phyloP scores from a whole-genome alignment of 2,797 vertebrate species.

The Pteropus rufus region DNA sequence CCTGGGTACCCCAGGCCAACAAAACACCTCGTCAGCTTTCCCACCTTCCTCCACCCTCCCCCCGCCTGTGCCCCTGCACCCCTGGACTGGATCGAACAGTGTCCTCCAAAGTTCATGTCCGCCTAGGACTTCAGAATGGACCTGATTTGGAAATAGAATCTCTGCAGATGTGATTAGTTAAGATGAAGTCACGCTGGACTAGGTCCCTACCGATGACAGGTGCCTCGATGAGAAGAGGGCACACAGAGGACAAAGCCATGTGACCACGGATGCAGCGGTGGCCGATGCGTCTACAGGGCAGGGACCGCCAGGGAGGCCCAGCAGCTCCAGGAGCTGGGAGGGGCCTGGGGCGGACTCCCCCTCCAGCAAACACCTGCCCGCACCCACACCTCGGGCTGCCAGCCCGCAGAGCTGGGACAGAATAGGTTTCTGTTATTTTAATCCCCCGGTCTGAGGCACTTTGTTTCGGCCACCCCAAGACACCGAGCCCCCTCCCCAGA shows the following conservation, averaged over 20 bases:
- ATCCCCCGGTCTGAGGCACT: not conserved
- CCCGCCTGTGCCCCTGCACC: not conserved
- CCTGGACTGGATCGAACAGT: not conserved
- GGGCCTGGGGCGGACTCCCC: fast-evolving
- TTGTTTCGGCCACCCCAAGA: not conserved
- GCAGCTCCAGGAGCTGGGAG: fast-evolving
- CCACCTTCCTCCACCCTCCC: not conserved
- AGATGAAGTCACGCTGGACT: not conserved
- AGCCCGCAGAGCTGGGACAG: not conserved
- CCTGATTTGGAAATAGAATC: not conserved
- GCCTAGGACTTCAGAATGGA: not conserved
- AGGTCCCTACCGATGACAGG: not conserved
- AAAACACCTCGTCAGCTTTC: not conserved
- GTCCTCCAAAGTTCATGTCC: not conserved
- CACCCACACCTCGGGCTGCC: fast-evolving
- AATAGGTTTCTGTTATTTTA: not conserved
- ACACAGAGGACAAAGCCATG: fast-evolving
- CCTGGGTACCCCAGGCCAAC: not conserved
- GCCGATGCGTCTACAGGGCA: fast-evolving
- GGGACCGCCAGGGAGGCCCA: fast-evolving
- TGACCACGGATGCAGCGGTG: fast-evolving
- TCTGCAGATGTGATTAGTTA: not conserved
- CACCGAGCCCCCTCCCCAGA: not conserved
- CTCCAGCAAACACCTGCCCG: fast-evolving
- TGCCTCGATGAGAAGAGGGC: not conserved